Conservation (phyloP, 2,888 invertebrate genomes). For the Lithodes maja region DNA sequence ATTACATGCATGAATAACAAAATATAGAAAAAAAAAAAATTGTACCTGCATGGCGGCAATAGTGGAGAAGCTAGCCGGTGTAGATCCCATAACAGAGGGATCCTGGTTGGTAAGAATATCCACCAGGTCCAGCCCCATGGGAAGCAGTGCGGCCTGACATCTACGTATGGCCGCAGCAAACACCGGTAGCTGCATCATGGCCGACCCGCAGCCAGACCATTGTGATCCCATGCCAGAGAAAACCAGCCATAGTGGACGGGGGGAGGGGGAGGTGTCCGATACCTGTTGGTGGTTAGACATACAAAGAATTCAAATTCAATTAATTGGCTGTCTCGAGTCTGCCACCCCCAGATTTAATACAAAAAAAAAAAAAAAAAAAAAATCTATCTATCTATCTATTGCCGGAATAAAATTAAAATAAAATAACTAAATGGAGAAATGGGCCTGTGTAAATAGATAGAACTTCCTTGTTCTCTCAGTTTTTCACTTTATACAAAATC, state of each 20-base stretch:
- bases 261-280: constrained; percentile 76
- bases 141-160: constrained; percentile 85
- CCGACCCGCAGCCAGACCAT: constrained; percentile 96
- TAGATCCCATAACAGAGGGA: constrained; percentile 87
- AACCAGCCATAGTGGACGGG: constrained; percentile 93
- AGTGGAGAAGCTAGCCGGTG: constrained; percentile 91
- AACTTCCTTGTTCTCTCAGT: no score
- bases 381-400: neutral
- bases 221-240: constrained; percentile 99
- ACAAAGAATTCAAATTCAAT: neutral
- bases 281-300: constrained; percentile 69
- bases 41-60: constrained; percentile 94
- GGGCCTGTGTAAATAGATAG: no score
- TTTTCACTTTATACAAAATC: no score
- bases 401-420: neutral
- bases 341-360: no score
- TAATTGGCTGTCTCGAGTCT: no score
- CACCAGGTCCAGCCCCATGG: constrained; percentile 88
- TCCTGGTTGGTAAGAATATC: constrained; percentile 85
- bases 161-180: constrained; percentile 87
- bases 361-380: neutral
- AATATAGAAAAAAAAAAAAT: neutral
- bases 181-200: constrained; percentile 86
- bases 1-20: no score
- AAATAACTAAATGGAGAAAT: no score